Evolutionary conservation across 2,888 invertebrate genomes (phyloP), one percentile per base, ranked within the genome.

Genomic region (Phoronis australis): DNA sequence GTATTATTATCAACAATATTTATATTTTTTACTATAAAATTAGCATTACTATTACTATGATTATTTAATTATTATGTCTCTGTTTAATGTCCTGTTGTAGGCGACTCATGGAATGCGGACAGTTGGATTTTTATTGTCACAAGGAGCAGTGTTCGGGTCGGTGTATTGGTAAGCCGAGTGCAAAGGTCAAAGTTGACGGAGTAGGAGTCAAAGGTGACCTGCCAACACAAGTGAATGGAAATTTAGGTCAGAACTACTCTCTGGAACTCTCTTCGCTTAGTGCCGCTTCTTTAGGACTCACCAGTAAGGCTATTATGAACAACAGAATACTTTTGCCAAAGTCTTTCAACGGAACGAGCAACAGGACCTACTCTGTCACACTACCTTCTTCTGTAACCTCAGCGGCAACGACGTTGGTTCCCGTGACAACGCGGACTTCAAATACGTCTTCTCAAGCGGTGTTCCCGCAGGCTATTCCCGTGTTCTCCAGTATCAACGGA

Each of bases 91-190:
- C n/a, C n/a, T n/a, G n/a, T n/a, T n/a, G n/a, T n/a, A n/a, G n/a
- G n/a, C n/a, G n/a, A n/a, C n/a, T n/a, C n/a, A 76, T 78, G 64
- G 78, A 78, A 45, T 64, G 69, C 54, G 71, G 77, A 22, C 61
- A 66, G 9, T 57, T 78, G 37, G 75, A 77, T 48, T 78, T 78
- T 60, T 71, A 71, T 59, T 68, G 73, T 43, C 78, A 78, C 53
- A 56, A 66, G 2, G 68, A 67, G 23, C 62, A 67, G 46, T 78
- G 78, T 54, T 75, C 76, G n/a, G 75, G 76, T 0, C 69, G 76
- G 47, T 78, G 78, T 58, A 69, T 74, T 45, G 71, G 74, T 25
- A 56, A 74, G 21, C 62, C 69, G 48, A 65, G 69, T 44, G 62
- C 55, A 47, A 41, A 48, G 18, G 47, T 48, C 27, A n/a, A n/a